Evolutionary conservation across 53 echinoderm and acorn worm species (phyloP), one percentile per base, ranked within the genome.

Genomic region (Antedon mediterranea): DNA sequence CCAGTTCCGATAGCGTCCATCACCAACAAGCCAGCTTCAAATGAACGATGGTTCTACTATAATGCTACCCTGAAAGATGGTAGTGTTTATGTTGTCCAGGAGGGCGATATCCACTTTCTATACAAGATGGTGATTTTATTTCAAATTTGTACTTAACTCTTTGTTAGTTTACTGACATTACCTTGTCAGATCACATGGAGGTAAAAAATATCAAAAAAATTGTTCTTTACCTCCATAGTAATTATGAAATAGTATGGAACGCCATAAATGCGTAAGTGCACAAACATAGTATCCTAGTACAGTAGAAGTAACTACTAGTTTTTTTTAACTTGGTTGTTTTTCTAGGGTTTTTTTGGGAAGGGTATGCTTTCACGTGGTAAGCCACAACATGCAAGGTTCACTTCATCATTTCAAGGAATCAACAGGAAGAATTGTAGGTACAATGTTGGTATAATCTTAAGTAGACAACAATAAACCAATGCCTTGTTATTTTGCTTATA

Each of bases 51-150:
- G 95, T 95, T 91, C 78, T 95, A 87, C 78, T 95, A 95, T 83
- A 79, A 85, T 1, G 95, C 86, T 33, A 31, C 72, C 18, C 81
- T 95, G 44, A 72, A 83, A 26, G 81, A 81, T 14, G 85, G 89
- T 81, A 78, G 81, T 57, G 95, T 95, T 31, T 72, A 92, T 4
- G 87, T 95, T 15, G 82, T 87, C 76, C 87, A 84, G 33, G 81
- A 89, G 31, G 95, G 95, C 20, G 95, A 95, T 73, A 81, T 80
- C 23, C 78, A 83, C 31, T 95, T 92, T 42, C 80, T 95, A 18
- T 87, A 92, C 42, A 92, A 85, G 81, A 92, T 95, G 95, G 95
- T 92, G 72, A 86, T n/a, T n/a, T n/a, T n/a, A n/a, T n/a, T n/a
- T n/a, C n/a, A n/a, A n/a, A n/a, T n/a, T n/a, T n/a, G n/a, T n/a